Conservation (phyloP, 1,140 invertebrate species). For the Steinernema feltiae region DNA sequence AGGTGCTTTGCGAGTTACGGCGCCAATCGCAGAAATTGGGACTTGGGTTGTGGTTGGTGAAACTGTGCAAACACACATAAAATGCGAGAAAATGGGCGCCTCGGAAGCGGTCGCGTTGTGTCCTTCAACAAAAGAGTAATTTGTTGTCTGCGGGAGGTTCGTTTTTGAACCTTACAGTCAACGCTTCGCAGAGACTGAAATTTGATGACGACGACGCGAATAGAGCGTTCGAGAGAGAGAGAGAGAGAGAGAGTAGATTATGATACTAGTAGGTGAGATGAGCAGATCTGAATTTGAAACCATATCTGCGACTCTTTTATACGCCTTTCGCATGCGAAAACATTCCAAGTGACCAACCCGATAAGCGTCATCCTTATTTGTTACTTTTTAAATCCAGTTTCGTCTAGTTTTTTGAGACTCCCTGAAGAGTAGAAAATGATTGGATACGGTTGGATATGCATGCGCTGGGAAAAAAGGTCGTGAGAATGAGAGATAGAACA, state of each 20-base stretch:
- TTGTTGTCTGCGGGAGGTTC: background rate
- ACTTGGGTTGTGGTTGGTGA: background rate
- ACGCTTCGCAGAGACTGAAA: too few species aligned
- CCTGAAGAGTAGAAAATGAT: background rate
- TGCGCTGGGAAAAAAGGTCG: background rate
- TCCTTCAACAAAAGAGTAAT: background rate
- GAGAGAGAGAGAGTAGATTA: background rate
- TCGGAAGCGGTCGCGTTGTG: background rate
- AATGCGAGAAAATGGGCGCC: background rate
- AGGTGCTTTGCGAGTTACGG: background rate
- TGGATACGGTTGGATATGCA: background rate
- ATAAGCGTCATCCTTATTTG: background rate
- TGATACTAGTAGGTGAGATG: too few species aligned
- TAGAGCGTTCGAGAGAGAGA: background rate
- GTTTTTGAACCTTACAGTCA: too few species aligned
- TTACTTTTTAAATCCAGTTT: background rate
- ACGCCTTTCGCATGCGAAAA: background rate
- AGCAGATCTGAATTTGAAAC: background rate
- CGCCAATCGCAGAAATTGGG: background rate
- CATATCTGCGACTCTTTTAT: background rate
- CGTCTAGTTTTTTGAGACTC: background rate
- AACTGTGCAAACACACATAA: background rate
- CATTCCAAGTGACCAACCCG: background rate
- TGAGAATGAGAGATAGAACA: background rate
- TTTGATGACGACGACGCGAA: too few species aligned